Evolutionary conservation across 2,113 vertebrate genomes (phyloP).

Genomic region (Tretioscincus oriximinensis): DNA sequence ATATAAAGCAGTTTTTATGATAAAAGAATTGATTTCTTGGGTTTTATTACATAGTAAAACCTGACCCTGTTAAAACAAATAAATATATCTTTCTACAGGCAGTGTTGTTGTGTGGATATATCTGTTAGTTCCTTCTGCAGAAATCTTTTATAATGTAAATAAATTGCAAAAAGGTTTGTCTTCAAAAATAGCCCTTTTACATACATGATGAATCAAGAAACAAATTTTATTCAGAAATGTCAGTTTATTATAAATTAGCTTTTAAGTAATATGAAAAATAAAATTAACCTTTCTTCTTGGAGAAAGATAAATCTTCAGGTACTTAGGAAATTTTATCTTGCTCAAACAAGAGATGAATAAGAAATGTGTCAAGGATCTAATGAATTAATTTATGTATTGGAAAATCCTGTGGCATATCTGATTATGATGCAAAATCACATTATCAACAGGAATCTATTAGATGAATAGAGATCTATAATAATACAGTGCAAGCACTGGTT

Average conservation of each 20-base stretch:
- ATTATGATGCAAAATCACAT: too few relatives aligned
- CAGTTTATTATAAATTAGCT: too few relatives aligned
- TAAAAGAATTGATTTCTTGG: conserved; percentile 71
- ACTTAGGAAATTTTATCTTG: not conserved
- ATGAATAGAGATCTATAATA: too few relatives aligned
- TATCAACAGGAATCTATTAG: too few relatives aligned
- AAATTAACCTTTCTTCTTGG: not conserved
- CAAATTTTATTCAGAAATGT: too few relatives aligned
- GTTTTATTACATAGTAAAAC: conserved; percentile 76
- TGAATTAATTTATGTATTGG: too few relatives aligned
- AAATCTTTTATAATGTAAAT: not conserved
- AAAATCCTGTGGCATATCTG: too few relatives aligned
- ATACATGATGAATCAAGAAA: not conserved
- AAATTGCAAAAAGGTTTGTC: not conserved
- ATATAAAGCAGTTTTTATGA: conserved; percentile 78
- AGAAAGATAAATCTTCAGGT: not conserved
- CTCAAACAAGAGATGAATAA: too few relatives aligned
- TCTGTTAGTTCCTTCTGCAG: conserved; percentile 6
- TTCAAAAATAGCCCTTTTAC: not conserved
- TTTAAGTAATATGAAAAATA: too few relatives aligned
- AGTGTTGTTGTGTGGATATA: conserved; percentile 61
- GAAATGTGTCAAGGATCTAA: too few relatives aligned
- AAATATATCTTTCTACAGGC: conserved; percentile 74
- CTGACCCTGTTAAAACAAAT: conserved; percentile 67
- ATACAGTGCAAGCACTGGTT: not conserved